Evolutionary conservation across 2,888 invertebrate genomes (phyloP).

Genomic region (Nebria salina): DNA sequence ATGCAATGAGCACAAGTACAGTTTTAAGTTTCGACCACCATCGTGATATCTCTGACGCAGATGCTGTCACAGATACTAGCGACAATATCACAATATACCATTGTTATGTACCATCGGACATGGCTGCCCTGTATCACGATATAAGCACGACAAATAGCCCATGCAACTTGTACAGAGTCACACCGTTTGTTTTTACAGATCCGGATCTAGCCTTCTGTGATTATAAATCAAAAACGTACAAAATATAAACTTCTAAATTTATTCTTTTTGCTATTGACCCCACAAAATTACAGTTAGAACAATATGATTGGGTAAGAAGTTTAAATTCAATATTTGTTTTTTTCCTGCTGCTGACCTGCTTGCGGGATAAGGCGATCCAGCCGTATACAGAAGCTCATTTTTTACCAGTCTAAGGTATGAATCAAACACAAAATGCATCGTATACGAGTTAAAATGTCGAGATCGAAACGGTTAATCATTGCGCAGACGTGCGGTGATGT

Average conservation of each 20-base stretch:
- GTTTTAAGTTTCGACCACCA: slow-evolving; percentile 35
- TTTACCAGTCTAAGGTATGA: slow-evolving; percentile 26
- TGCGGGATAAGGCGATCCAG: neutral
- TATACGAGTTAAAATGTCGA: slow-evolving; percentile 56
- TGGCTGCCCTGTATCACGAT: slow-evolving; percentile 4
- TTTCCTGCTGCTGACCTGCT: neutral
- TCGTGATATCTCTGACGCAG: slow-evolving; percentile 25
- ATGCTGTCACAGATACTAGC: slow-evolving; percentile 42
- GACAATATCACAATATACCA: slow-evolving; percentile 12
- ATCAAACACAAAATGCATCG: slow-evolving; percentile 36
- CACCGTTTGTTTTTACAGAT: neutral
- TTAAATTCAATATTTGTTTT: slow-evolving; percentile 6
- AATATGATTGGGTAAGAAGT: no score
- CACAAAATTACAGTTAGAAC: no score
- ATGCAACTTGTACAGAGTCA: neutral
- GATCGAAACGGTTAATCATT: slow-evolving; percentile 62
- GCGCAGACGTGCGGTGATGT: slow-evolving; percentile 42
- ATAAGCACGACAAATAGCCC: slow-evolving; percentile 11
- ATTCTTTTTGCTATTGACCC: no score
- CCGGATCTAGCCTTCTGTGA: neutral
- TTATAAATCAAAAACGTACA: neutral
- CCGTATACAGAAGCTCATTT: slow-evolving; percentile 34
- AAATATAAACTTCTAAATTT: neutral
- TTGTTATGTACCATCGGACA: neutral
- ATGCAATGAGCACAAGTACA: slow-evolving; percentile 7